Evolutionary conservation across 2,113 vertebrate species (phyloP), one percentile per base, ranked within the genome.

Genomic region (Pedionomus torquatus): DNA sequence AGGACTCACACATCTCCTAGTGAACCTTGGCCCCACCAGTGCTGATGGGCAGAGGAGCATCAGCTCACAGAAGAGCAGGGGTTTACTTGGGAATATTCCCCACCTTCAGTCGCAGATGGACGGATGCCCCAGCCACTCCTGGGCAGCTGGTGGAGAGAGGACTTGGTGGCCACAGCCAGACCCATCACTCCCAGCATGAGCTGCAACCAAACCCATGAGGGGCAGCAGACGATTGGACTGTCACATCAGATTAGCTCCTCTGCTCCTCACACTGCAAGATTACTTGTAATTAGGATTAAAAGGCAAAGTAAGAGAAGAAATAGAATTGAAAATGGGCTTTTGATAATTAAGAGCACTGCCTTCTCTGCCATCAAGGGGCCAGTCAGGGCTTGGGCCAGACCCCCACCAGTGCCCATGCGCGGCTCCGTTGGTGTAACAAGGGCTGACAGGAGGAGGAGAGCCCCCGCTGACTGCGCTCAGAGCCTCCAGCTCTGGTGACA

Each of bases 341-440:
- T 8, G 11, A 20, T 33, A 41, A 63, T 30, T 44, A 51, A 64
- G 14, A 30, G 63, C 5, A 1, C 23, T 52, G 72, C n/a, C 33
- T 41, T 31, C 8, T 0, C 44, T 55, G 66, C 37, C 1, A 1
- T 5, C 15, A 3, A 0, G 3, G 44, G 49, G n/a, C 48, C 0
- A 1, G 48, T 31, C 35, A 25, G 46, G 51, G 37, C 63, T 17
- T 1, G 28, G 23, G 72, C 28, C 1, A 1, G 11, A 49, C 11
- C n/a, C 19, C 24, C 7, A 2, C 11, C 13, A 4, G 14, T 4
- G 49, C 77, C 58, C 33, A 8, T 10, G 21, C 3, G 1, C 0
- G 0, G 66, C 65, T 43, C 80, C 1, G 0, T 14, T 2, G 2
- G 10, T 1, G 1, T 26, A 25, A n/a, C 3, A 2, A 35, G 49